phyloP scores from a whole-genome alignment of 2,797 vertebrate species.

The Enteromius radiatus region DNA sequence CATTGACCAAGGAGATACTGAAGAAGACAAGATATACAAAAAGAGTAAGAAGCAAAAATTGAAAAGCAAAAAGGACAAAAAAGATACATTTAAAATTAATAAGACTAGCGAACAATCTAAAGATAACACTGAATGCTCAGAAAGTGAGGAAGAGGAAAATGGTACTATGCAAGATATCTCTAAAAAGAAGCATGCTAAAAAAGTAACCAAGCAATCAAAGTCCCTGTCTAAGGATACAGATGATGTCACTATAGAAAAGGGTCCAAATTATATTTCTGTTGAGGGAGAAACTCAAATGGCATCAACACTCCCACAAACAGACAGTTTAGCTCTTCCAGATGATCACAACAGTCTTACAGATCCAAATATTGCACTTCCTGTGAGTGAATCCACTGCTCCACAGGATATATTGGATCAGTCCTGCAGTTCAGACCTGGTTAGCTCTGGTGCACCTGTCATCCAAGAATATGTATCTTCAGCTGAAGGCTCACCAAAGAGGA shows the following conservation, averaged over 20 bases:
- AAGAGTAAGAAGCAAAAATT: conserved; percentile 40
- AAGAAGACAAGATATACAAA: conserved; percentile 50
- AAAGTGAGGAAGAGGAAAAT: conserved; percentile 37
- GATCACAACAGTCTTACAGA: background rate
- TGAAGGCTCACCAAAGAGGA: conserved; percentile 70
- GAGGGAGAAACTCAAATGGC: conserved; percentile 8
- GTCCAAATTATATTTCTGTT: conserved; percentile 15
- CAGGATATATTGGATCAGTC: conserved; percentile 59
- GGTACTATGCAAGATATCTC: background rate
- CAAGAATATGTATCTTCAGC: conserved; percentile 58
- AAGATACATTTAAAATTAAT: conserved; percentile 44
- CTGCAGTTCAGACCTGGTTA: conserved; percentile 52
- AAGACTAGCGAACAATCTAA: conserved; percentile 8
- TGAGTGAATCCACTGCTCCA: conserved; percentile 4
- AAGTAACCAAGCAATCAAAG: background rate
- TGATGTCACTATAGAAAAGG: background rate
- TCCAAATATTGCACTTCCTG: background rate
- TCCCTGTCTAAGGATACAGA: background rate
- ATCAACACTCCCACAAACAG: background rate
- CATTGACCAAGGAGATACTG: conserved; percentile 45
- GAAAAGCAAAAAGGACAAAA: conserved; percentile 17
- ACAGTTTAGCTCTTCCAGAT: conserved; percentile 29
- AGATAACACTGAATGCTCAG: conserved; percentile 29
- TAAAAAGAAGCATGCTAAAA: background rate
- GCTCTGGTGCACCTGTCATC: conserved; percentile 27